A percentile compares a stretch with the other conserved stretches of the same genome.
Conservation (phyloP, 2,113 vertebrate species). For the Egretta garzetta region DNA sequence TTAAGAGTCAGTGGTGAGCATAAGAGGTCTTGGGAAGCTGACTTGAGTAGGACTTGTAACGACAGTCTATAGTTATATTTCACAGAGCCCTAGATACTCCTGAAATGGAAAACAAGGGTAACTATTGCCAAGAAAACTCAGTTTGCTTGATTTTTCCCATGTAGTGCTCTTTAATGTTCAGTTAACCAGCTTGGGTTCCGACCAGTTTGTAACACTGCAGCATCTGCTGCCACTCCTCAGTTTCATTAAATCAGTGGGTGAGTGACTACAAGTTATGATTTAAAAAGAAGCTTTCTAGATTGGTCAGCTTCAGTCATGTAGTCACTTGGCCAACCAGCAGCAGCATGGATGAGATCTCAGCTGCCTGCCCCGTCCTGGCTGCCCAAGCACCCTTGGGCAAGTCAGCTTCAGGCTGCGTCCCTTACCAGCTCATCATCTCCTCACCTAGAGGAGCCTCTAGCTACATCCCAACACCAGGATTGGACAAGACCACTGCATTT, state of each 20-base stretch:
- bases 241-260: not conserved
- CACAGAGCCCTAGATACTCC: conserved; percentile 49
- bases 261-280: not conserved
- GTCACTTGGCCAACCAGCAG: not conserved
- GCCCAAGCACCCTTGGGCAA: not conserved
- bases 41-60: not conserved
- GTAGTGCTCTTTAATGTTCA: not conserved
- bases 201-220: not conserved
- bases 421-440: not conserved
- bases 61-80: conserved; percentile 48
- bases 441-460: not conserved
- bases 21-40: conserved; percentile 54
- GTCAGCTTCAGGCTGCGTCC: not conserved
- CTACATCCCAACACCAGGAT: not conserved
- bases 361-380: not conserved
- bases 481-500: not conserved
- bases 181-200: not conserved
- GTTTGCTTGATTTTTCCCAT: conserved; percentile 56
- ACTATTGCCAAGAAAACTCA: conserved; percentile 66
- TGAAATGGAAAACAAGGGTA: conserved; percentile 31
- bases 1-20: conserved; percentile 10
- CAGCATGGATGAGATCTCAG: not conserved
- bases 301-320: not conserved
- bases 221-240: not conserved
- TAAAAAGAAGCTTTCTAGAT: not conserved